phyloP scores from a whole-genome alignment of 35 echinoderm and acorn worm genomes.

The Lytechinus pictus region DNA sequence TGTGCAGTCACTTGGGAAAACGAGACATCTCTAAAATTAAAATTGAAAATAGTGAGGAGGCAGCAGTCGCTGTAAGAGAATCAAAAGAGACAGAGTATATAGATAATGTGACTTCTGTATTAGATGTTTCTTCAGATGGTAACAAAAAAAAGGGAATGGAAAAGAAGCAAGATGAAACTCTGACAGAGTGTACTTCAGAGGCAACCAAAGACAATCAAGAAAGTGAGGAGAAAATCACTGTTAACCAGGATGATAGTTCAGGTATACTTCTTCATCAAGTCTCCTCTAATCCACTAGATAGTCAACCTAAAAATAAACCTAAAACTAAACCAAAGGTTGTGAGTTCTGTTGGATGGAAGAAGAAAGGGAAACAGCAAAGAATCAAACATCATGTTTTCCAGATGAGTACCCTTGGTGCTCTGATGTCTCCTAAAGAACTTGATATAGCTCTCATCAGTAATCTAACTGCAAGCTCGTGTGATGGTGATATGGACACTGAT shows the following conservation, averaged over 20 bases:
- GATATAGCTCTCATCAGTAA: not conserved
- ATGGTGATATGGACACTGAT: not conserved
- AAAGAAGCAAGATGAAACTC: not conserved
- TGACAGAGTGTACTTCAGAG: not conserved
- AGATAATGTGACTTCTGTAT: not conserved
- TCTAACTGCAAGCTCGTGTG: not conserved
- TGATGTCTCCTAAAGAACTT: slow-evolving; percentile 26
- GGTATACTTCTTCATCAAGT: not conserved
- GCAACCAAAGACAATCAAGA: not conserved
- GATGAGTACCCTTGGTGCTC: not conserved
- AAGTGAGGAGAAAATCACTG: not conserved
- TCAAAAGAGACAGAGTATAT: not conserved
- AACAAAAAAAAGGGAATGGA: not conserved
- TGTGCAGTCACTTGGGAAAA: not conserved
- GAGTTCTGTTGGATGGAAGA: not conserved
- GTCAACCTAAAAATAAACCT: not conserved
- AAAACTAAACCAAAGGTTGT: not conserved
- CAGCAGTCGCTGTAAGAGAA: not conserved
- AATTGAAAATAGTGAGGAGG: not conserved
- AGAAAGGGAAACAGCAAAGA: not conserved
- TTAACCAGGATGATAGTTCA: not conserved
- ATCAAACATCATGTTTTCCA: not conserved
- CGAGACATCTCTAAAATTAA: not conserved
- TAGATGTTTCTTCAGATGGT: not conserved
- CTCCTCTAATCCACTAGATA: not conserved